phyloP scores from a whole-genome alignment of 2,888 invertebrate species.

The Cephus spinipes region DNA sequence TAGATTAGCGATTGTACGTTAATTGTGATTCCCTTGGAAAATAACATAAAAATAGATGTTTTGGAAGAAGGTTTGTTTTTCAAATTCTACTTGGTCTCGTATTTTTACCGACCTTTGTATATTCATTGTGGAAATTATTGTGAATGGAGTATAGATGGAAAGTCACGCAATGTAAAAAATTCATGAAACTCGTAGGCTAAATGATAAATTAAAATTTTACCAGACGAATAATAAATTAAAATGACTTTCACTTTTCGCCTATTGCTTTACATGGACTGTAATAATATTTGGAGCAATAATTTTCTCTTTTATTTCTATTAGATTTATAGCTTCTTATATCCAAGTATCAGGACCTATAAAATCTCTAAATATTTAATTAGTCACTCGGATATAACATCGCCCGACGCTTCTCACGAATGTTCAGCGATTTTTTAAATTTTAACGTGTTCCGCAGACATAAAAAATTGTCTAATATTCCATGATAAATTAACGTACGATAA shows the following conservation, averaged over 20 bases:
- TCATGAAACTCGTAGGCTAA: neutral
- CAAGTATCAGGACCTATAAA: neutral
- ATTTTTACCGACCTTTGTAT: too few species aligned
- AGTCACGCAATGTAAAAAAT: neutral
- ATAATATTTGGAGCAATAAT: neutral
- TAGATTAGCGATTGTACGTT: neutral
- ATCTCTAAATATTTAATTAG: neutral
- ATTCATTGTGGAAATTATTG: neutral
- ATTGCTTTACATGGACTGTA: neutral
- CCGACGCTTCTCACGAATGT: too few species aligned
- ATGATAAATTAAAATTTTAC: too few species aligned
- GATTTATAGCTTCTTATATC: neutral
- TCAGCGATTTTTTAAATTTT: neutral
- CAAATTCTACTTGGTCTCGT: neutral
- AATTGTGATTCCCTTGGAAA: neutral
- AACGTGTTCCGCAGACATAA: neutral
- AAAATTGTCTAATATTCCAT: neutral
- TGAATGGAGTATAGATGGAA: neutral
- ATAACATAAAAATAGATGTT: neutral
- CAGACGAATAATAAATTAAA: neutral
- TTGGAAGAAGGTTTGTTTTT: neutral
- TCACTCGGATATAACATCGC: too few species aligned
- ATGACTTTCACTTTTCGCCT: neutral
- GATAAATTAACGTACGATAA: neutral
- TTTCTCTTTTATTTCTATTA: neutral